Evolutionary conservation across 1,140 invertebrate species (phyloP).

Genomic region (Macrobrachium rosenbergii): DNA sequence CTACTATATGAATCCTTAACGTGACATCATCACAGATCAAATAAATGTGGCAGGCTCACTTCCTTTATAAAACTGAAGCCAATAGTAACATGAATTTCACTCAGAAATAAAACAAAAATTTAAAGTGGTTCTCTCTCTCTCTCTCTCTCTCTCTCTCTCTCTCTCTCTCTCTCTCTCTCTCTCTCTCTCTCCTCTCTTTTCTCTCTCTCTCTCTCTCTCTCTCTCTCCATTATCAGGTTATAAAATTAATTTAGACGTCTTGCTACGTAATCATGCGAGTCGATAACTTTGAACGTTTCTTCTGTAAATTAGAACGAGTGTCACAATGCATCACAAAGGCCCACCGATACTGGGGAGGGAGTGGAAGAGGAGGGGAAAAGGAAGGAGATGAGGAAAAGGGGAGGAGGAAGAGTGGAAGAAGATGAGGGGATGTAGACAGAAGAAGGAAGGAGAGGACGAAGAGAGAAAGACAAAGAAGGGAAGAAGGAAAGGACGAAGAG

Average conservation of each 20-base stretch:
- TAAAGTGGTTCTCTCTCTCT: not conserved
- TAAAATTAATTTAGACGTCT: too few relatives aligned
- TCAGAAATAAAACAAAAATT: too few relatives aligned
- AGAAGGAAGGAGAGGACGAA: not conserved
- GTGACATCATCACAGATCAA: too few relatives aligned
- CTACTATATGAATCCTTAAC: too few relatives aligned
- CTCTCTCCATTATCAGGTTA: not conserved
- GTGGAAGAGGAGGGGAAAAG: not conserved
- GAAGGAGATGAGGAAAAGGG: not conserved
- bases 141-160: not conserved
- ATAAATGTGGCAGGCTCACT: too few relatives aligned
- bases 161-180: not conserved
- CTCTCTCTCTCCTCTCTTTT: not conserved
- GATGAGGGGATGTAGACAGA: not conserved
- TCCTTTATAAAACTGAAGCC: too few relatives aligned
- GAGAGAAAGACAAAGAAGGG: not conserved
- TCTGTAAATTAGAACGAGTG: not conserved
- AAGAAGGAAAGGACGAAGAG: not conserved
- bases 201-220: constrained; percentile 17
- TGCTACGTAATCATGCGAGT: too few relatives aligned
- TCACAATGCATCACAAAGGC: not conserved
- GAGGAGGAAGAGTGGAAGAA: not conserved
- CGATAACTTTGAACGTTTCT: too few relatives aligned
- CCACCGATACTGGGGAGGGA: not conserved
- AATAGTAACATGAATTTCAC: too few relatives aligned